phyloP scores from a whole-genome alignment of 1,140 invertebrate species.

The Eubasilissa regina region DNA sequence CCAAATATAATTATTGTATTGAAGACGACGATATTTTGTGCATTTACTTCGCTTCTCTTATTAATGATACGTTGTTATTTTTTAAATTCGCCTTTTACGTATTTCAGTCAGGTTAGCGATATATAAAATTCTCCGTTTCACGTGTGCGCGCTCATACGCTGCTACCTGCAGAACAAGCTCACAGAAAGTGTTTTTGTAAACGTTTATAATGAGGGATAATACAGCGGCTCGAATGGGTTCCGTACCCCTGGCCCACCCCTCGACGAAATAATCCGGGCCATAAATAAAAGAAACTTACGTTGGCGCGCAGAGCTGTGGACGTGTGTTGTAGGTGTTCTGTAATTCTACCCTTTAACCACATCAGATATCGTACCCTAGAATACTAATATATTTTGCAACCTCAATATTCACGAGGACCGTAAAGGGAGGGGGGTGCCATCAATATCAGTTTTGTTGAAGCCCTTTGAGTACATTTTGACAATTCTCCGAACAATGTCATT shows the following conservation, averaged over 20 bases:
- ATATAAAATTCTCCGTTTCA: not conserved
- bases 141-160: not conserved
- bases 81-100: too few species aligned
- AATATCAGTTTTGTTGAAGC: too few species aligned
- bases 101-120: too few species aligned
- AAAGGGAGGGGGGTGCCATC: too few species aligned
- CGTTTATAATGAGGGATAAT: constrained; percentile 34
- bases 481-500: too few species aligned
- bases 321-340: not conserved
- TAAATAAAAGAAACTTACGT: constrained; percentile 35
- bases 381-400: constrained; percentile 33
- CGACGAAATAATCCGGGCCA: constrained; percentile 17
- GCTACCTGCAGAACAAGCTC: constrained; percentile 23
- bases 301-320: not conserved
- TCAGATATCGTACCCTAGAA: constrained; percentile 14
- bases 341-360: constrained; percentile 13
- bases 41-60: too few species aligned
- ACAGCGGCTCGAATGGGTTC: constrained; percentile 20
- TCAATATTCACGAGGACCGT: too few species aligned
- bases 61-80: too few species aligned
- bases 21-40: too few species aligned
- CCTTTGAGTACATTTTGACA: too few species aligned
- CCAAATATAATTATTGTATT: too few species aligned
- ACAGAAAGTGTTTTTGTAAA: constrained; percentile 24
- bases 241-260: constrained; percentile 3